Conservation (phyloP, 1,140 invertebrate species). For the Anastatus disparis region DNA sequence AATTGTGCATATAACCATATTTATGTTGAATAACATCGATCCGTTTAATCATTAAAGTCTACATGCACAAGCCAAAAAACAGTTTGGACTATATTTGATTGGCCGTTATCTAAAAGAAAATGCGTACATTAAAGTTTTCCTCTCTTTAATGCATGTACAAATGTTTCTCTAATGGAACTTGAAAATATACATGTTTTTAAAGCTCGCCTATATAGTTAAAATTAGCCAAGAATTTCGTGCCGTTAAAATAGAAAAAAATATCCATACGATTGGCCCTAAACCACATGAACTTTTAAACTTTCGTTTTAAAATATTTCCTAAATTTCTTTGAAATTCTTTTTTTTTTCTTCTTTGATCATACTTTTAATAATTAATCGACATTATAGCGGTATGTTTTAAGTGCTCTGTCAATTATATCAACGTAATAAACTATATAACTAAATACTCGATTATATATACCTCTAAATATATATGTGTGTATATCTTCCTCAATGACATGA, state of each 20-base stretch:
- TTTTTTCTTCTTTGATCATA: too few species aligned
- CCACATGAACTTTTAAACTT: too few species aligned
- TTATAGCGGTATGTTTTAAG: background rate
- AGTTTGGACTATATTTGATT: background rate
- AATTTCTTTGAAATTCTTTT: too few species aligned
- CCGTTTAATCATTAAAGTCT: background rate
- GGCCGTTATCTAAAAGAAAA: background rate
- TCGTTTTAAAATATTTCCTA: too few species aligned
- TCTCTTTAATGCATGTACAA: background rate
- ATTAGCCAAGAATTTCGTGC: background rate
- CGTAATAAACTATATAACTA: background rate
- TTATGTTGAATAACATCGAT: background rate
- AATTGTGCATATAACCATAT: background rate
- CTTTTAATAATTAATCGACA: too few species aligned
- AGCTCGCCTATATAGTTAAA: background rate
- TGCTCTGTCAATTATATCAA: slow-evolving; percentile 2
- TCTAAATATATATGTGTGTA: background rate
- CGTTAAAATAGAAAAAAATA: too few species aligned
- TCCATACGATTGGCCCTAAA: too few species aligned
- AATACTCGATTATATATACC: too few species aligned
- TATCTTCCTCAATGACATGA: too few species aligned
- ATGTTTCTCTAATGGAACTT: background rate
- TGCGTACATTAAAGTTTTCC: background rate
- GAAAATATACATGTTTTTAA: background rate
- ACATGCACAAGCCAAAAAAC: background rate